Evolutionary conservation across 2,797 vertebrate genomes (phyloP).

Genomic region (Xenentodon cancila): DNA sequence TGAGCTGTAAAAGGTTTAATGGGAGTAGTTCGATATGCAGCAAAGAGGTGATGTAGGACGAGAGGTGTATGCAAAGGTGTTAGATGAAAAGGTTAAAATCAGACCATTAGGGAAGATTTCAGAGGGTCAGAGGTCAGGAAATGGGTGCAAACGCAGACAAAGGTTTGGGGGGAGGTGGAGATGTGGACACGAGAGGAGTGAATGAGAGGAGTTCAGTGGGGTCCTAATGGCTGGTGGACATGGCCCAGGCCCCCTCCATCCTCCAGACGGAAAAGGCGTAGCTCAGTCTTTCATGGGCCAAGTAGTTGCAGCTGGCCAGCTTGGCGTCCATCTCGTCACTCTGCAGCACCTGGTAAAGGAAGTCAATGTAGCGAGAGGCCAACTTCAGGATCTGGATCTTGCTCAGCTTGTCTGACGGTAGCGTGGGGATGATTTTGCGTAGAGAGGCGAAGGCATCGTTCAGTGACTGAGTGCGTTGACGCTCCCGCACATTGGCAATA

Average conservation of each 20-base stretch:
- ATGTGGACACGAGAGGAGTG: conserved; percentile 59
- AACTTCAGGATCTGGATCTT: conserved; percentile 92
- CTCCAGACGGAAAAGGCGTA: conserved; percentile 92
- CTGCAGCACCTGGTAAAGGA: conserved; percentile 90
- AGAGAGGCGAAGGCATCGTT: conserved; percentile 89
- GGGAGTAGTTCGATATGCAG: conserved; percentile 15
- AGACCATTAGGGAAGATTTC: conserved; percentile 34
- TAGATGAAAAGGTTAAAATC: conserved; percentile 42
- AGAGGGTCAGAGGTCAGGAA: conserved; percentile 47
- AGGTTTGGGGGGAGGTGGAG: conserved; percentile 42
- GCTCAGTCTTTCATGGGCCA: conserved; percentile 90
- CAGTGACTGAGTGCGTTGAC: conserved; percentile 88
- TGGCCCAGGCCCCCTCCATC: conserved; percentile 92
- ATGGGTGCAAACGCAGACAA: conserved; percentile 57
- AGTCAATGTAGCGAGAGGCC: conserved; percentile 90
- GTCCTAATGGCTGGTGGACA: conserved; percentile 87
- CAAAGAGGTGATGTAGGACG: conserved; percentile 14
- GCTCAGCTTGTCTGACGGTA: conserved; percentile 91
- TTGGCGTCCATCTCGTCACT: conserved; percentile 89
- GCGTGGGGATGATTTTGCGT: conserved; percentile 89
- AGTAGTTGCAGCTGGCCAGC: conserved; percentile 87
- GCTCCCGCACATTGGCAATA: conserved; percentile 88
- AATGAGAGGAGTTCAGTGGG: conserved; percentile 47
- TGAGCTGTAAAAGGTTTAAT: conserved; percentile 14
- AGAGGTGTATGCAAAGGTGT: conserved; percentile 31